Evolutionary conservation across 1,140 invertebrate genomes (phyloP).

Genomic region (Nebria ingens): DNA sequence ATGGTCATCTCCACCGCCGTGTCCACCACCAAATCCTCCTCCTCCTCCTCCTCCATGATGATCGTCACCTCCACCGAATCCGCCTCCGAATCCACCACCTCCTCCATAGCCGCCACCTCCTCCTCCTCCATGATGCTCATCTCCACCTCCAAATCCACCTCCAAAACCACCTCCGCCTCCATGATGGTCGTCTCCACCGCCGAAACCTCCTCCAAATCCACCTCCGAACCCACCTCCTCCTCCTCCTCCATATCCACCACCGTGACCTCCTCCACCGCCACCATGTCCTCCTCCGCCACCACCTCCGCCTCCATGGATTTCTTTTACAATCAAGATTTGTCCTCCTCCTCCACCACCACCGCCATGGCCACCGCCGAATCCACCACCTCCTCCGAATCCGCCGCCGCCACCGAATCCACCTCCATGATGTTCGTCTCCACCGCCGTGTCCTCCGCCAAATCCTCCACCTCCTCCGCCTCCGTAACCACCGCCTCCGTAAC

Average conservation of each 20-base stretch:
- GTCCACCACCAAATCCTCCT: constrained; percentile 16
- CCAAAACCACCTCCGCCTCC: constrained; percentile 16
- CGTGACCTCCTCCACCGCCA: constrained; percentile 10
- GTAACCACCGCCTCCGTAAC: background rate
- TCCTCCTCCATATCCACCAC: constrained; percentile 17
- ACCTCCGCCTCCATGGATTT: constrained; percentile 17
- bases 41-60: no score
- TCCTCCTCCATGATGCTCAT: constrained; percentile 10
- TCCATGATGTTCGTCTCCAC: constrained; percentile 12
- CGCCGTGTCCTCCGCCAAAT: constrained; percentile 18
- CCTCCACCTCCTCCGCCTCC: constrained; percentile 20
- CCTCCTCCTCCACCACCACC: constrained; percentile 17
- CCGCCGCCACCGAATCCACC: constrained; percentile 13
- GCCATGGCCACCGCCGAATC: constrained; percentile 18
- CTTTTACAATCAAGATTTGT: constrained; percentile 17
- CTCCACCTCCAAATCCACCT: constrained; percentile 15
- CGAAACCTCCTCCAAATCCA: constrained; percentile 11
- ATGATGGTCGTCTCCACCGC: constrained; percentile 18
- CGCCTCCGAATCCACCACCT: constrained; percentile 15
- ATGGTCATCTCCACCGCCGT: constrained; percentile 12
- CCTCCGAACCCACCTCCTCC: constrained; percentile 17
- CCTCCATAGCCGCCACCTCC: constrained; percentile 16
- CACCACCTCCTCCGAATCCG: no score
- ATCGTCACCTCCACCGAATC: constrained; percentile 12
- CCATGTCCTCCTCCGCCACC: constrained; percentile 16